A percentile compares a stretch with the other conserved stretches of the same genome.
These are phyloP conservation scores for Hiodon tergisus DNA, from an alignment of 2,113 vertebrate species.

Conservation along the genomic window DNA sequence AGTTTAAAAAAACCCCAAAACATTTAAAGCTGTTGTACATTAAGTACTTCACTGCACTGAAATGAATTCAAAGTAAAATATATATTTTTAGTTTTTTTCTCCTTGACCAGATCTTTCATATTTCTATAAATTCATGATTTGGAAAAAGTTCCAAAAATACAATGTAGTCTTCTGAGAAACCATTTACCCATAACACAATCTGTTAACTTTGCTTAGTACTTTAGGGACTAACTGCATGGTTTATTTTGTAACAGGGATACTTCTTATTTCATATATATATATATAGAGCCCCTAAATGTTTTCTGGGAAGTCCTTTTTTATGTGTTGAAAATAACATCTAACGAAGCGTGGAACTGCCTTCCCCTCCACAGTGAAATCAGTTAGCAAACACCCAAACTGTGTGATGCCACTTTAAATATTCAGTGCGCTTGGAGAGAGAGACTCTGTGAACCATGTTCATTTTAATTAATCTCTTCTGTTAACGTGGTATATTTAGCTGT, in stretches of 20 bases:
- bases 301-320: too few relatives aligned
- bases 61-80: too few relatives aligned
- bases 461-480: conserved; percentile 57
- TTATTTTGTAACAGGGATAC: too few relatives aligned
- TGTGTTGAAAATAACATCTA: too few relatives aligned
- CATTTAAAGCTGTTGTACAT: neutral
- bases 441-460: conserved; percentile 50
- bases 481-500: conserved; percentile 64
- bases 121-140: neutral
- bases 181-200: neutral
- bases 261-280: too few relatives aligned
- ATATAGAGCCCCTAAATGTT: too few relatives aligned
- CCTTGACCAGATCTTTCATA: too few relatives aligned
- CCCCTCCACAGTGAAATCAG: neutral
- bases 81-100: too few relatives aligned
- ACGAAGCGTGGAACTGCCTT: neutral
- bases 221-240: too few relatives aligned
- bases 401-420: conserved; percentile 24
- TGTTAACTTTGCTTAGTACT: neutral
- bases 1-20: neutral
- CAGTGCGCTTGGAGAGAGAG: conserved; percentile 19
- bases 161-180: neutral
- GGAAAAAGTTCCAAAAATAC: neutral
- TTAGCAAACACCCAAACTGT: neutral
- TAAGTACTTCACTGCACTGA: too few relatives aligned